Evolutionary conservation across 1,140 invertebrate species (phyloP), one percentile per base, ranked within the genome.

Genomic region (Drosophila orosa): DNA sequence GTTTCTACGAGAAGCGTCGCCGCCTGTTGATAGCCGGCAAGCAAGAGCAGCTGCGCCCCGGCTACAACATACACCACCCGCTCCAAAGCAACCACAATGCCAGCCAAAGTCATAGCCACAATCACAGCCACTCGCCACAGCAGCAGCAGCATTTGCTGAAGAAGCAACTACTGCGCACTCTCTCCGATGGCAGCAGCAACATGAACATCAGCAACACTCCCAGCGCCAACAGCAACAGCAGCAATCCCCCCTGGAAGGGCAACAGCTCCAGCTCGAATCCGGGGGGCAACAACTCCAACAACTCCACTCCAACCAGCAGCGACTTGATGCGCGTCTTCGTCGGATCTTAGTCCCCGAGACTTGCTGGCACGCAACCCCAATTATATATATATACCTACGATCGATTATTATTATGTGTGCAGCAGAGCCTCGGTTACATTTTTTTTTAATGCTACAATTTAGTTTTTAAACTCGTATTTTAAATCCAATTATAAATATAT

Each of bases 311-410:
- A 67, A 76, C 73, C 29, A 76, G 79, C 63, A 74, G 72, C 74
- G 86, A 90, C 81, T 55, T 90, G 47, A 90, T 90, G 86, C 86
- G 86, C 45, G 86, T 90, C 48, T 86, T 90, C 55, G 86, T 90
- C 60, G 90, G 69, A 90, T 90, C 66, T 90, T 69, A 90, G 69
- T 52, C 42, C 29, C 47, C 33, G 27, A 62, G 13, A 52, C 5
- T 25, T 3, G 55, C 15, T 60, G 40, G 35, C 27, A 19, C 31
- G 45, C 33, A 54, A 24, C 48, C 42, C 44, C 37, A 61, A 33
- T 61, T 74, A 74, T 39, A 63, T 15, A 74, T 33, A 61, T 37
- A 42, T 10, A 15, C n/a, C n/a, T 29, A 39, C 45, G 29, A 66
- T 66, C 33, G 42, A 65, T 76, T 45, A 74, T 76, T 45, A 74